phyloP scores from a whole-genome alignment of 2,113 vertebrate genomes.

The Stigmatopora nigra region DNA sequence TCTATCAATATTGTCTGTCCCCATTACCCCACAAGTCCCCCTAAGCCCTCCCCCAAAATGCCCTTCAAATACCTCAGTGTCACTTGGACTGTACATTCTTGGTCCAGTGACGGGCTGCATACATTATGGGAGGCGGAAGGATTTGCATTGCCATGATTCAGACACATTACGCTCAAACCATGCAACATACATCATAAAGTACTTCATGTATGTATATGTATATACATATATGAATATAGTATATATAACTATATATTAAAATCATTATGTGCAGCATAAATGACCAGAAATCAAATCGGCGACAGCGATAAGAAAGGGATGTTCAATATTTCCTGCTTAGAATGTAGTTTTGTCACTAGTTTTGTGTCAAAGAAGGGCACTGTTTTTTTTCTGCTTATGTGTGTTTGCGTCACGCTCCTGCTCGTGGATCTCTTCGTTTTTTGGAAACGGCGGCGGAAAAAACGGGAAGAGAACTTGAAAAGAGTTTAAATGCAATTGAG shows the following conservation, averaged over 20 bases:
- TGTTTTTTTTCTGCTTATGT: conserved; percentile 19
- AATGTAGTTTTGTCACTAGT: conserved; percentile 22
- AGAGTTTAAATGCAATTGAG: conserved; percentile 15
- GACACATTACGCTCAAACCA: conserved; percentile 53
- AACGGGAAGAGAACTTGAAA: conserved; percentile 5
- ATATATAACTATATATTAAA: conserved; percentile 37
- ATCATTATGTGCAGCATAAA: conserved; percentile 38
- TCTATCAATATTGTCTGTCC: conserved; percentile 18
- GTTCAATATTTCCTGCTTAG: conserved; percentile 12
- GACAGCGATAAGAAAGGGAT: conserved; percentile 24
- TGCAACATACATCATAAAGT: conserved; percentile 50
- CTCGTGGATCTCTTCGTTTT: conserved; percentile 34
- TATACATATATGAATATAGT: conserved; percentile 5
- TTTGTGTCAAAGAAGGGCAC: conserved; percentile 16
- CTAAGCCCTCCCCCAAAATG: neutral
- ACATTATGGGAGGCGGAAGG: conserved; percentile 34
- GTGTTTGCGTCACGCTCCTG: neutral
- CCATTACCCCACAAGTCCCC: neutral
- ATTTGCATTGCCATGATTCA: conserved; percentile 42
- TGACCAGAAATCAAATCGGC: conserved; percentile 24
- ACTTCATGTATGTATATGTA: conserved; percentile 30
- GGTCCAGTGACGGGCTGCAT: conserved; percentile 32
- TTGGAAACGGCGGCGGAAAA: conserved; percentile 55
- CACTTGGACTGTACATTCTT: conserved; percentile 32
- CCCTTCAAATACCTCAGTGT: conserved; percentile 35